These are phyloP conservation scores for Callithrix jacchus DNA, from an alignment of 2,113 vertebrate genomes.

Conservation along the genomic window DNA sequence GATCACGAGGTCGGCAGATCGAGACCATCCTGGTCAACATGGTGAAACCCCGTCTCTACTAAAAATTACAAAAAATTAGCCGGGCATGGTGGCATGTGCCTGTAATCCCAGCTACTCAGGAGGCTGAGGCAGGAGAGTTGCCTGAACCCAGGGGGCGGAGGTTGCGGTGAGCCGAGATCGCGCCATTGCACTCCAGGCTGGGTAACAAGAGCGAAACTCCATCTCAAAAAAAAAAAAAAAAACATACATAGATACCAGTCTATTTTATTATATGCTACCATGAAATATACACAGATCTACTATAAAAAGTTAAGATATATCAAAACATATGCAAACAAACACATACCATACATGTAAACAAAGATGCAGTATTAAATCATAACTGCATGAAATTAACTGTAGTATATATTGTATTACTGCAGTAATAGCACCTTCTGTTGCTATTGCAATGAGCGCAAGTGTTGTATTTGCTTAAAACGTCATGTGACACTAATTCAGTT, in stretches of 20 bases:
- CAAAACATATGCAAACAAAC: neutral
- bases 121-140: no score
- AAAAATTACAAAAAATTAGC: no score
- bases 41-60: no score
- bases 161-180: no score
- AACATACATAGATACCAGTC: neutral
- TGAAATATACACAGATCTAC: neutral
- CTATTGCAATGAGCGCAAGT: neutral
- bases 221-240: no score
- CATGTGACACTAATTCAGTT: neutral
- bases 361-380: neutral
- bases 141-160: no score
- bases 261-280: neutral
- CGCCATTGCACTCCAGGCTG: no score
- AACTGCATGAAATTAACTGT: neutral
- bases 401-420: neutral
- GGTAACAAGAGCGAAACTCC: no score
- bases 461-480: neutral
- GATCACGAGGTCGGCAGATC: no score
- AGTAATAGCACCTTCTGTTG: neutral
- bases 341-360: neutral
- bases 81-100: no score
- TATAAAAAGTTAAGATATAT: neutral
- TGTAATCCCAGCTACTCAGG: no score
- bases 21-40: no score